Evolutionary conservation across 2,113 vertebrate species (phyloP), one percentile per base, ranked within the genome.

Genomic region (Vulpes vulpes): DNA sequence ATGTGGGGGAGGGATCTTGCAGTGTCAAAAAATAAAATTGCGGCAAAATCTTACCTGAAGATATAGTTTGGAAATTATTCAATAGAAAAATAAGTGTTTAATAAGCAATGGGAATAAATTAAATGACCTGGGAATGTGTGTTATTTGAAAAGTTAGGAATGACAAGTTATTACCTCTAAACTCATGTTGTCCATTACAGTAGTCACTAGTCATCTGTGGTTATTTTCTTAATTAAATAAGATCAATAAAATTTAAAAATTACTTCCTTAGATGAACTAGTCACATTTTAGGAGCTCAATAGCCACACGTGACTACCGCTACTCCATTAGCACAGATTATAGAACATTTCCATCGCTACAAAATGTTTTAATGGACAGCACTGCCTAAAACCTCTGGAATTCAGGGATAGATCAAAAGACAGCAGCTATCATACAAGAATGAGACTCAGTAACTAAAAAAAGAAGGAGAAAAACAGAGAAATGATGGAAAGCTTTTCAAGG

Each of bases 101-200:
- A 83, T 73, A 93, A 88, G 35, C 25, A 85, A 57, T 27, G 11
- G 49, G 6, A 89, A 78, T 87, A 51, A 67, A 83, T 64, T 23
- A 43, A 3, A 51, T 79, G 38, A 73, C 20, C 55, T 71, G 16
- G 4, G 23, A 86, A 5, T 73, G 20, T 65, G 25, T 59, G 32
- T 55, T 92, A 62, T 85, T 87, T 91, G 14, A 87, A 65, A 87
- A 69, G 1, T n/a, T 38, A 67, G 14, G 23, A 83, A 73, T 64
- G 6, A 96, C 38, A 20, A 38, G 19, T 60, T 8, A 76, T 86
- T 96, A 84, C 53, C 25, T 94, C 67, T 55, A 83, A 80, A 89
- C 60, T 16, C 23, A 3, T 30, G 55, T 22, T 32, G 2, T 38
- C 8, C 3, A 22, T 43, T 51, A 81, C 0, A n/a, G 25, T 76